Conservation (phyloP, 2,888 invertebrate species). For the Pristionchus fissidentatus region DNA sequence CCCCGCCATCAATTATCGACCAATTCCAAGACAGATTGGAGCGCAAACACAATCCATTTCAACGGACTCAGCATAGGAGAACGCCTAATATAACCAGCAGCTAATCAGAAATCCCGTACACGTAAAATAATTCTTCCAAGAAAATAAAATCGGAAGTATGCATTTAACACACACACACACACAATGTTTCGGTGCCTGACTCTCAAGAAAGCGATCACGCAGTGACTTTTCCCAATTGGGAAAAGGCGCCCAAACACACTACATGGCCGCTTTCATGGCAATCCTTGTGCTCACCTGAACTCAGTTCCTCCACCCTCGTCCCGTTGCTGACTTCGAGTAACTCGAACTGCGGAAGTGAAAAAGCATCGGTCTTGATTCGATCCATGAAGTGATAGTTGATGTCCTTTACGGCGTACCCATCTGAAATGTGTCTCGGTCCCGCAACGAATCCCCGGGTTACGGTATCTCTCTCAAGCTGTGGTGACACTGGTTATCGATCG, state of each 20-base stretch:
- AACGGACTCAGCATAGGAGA: too few species aligned
- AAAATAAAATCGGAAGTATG: too few species aligned
- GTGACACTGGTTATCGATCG: neutral
- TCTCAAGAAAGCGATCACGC: neutral
- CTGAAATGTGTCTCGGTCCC: slow-evolving; percentile 52
- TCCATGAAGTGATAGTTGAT: slow-evolving; percentile 62
- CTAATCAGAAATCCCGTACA: too few species aligned
- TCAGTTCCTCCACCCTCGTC: slow-evolving; percentile 61
- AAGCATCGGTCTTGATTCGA: slow-evolving; percentile 54
- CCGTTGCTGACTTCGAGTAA: slow-evolving; percentile 59
- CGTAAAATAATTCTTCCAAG: too few species aligned
- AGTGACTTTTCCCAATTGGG: neutral
- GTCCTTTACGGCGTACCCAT: slow-evolving; percentile 67
- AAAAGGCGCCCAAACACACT: neutral
- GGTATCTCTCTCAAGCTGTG: too few species aligned
- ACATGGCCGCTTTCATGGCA: neutral
- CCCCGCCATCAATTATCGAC: too few species aligned
- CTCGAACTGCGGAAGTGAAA: slow-evolving; percentile 66
- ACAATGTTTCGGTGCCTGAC: too few species aligned
- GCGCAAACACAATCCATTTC: too few species aligned
- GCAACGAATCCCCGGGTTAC: slow-evolving; percentile 14
- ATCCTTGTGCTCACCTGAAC: slow-evolving; percentile 56
- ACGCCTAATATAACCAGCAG: too few species aligned
- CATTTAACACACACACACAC: too few species aligned
- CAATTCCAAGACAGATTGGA: too few species aligned